Base-by-base conservation (phyloP, 37 sponge, comb jelly and placozoan species). In the Spongia lamella region DNA sequence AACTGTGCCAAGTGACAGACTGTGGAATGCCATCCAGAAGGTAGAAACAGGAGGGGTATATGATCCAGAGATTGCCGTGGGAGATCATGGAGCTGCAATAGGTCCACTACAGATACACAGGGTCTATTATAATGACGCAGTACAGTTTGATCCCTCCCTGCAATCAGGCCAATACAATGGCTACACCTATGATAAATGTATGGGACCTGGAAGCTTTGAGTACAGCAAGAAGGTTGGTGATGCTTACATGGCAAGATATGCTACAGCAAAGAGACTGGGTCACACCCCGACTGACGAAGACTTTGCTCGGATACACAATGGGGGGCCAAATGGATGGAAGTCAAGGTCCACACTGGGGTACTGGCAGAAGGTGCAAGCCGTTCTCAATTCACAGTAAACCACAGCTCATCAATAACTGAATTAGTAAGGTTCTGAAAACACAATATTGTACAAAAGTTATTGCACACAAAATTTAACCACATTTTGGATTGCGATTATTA, bases 41-140 rank as follows among this genome's bases (percentile, higher is more conserved):
- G 53, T 70, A 19, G 71, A 70, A 70, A 50, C 71, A 30, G 71
- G 71, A 13, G 54, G 54, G 19, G 29, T 32, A 1, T 0, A 1
- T 1, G 54, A 70, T 50, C 71, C 71, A 17, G 15, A 34, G 71
- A 52, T 54, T 53, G 71, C 71, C 29, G 71, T 70, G 21, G 71
- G 71, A 47, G 66, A 64, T 17, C n/a, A n/a, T n/a, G n/a, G n/a
- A n/a, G n/a, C n/a, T n/a, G n/a, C n/a, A n/a, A n/a, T n/a, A n/a
- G n/a, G n/a, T n/a, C n/a, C n/a, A n/a, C n/a, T n/a, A n/a, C n/a
- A n/a, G n/a, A n/a, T n/a, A n/a, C n/a, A 21, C 7, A 56, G 53
- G 54, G 68, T 40, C 38, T 66, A 66, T n/a, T 66, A 31, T 15
- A 33, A 16, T 35, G 68, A 66, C 35, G 68, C 68, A 21, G 38